These are phyloP conservation scores for Eulemur albifrons DNA, from an alignment of 2,797 vertebrate species.

Conservation along the genomic window DNA sequence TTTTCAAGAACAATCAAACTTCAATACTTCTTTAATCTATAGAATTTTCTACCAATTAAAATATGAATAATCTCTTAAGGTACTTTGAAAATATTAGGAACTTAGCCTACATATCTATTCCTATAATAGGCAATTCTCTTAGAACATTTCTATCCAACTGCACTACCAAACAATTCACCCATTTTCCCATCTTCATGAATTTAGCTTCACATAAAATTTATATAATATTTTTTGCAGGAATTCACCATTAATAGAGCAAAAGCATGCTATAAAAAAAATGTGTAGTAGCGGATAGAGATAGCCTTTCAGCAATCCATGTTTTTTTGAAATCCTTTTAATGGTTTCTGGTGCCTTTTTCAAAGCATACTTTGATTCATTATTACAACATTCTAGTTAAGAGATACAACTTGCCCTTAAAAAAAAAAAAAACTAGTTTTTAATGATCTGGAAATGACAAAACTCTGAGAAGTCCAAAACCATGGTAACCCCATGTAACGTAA, in stretches of 20 bases:
- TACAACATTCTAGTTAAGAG: neutral
- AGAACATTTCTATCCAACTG: neutral
- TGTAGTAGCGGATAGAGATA: neutral
- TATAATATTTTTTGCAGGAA: neutral
- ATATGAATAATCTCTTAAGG: neutral
- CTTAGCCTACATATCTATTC: neutral
- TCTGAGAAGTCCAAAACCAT: neutral
- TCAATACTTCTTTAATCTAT: neutral
- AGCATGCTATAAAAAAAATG: neutral
- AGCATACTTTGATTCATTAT: conserved; percentile 28
- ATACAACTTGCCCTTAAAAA: neutral
- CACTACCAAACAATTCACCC: neutral
- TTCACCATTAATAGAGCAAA: neutral
- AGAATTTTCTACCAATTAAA: neutral
- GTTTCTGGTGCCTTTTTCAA: conserved; percentile 13
- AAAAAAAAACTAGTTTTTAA: neutral
- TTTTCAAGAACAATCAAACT: conserved; percentile 20
- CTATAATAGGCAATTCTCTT: neutral
- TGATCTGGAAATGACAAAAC: neutral
- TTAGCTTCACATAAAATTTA: neutral
- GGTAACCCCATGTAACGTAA: neutral
- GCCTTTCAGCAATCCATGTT: neutral
- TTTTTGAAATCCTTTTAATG: neutral
- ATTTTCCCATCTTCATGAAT: neutral
- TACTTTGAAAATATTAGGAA: neutral